Base-by-base conservation (phyloP, 2,888 invertebrate species). In the Homarus gammarus region DNA sequence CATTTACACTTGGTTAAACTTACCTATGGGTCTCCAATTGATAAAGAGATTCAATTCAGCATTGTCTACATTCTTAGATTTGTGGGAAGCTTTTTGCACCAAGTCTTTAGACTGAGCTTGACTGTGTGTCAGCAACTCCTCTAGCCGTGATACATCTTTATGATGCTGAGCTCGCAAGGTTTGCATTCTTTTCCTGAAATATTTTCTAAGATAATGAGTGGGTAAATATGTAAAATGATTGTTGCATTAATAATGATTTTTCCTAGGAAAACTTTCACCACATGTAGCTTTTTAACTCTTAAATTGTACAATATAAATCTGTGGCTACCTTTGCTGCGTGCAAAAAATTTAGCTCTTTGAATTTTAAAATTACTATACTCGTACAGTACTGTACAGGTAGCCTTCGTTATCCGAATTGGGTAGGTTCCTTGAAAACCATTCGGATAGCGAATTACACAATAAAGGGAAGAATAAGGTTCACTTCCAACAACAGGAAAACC, bases 101-200 rank as follows among this genome's bases (percentile, higher is more conserved):
- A 27, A 31, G n/a, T 40, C 36, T 3, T 12, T 49, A 51, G 40
- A 44, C 49, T 73, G 33, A 44, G 27, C 2, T 33, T 84, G 70
- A 31, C 38, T 36, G 2, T 10, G 64, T 44, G 33, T 36, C 31
- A 87, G 38, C 22, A 87, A 27, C 31, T 49, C 33, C 72, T 82
- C 72, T 70, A 87, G 61, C 18, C 27, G 22, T 36, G 38, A 61
- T 12, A 89, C 68, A 83, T 89, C 89, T 38, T 78, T 68, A 6
- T 64, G 56, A 78, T 89, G 89, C 56, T 89, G 84, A 0, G 89
- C 89, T 49, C 78, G 75, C 38, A 84, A 49, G 22, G 70, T 70
- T 51, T 70, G 84, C 61, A 89, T 18, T 38, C 49, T 78, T 27
- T 89, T 89, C 78, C 89, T 89, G 87, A 79, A 79, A 84, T 77